These are phyloP conservation scores for Nyctalus aviator DNA, from an alignment of 2,797 vertebrate genomes.

Conservation along the genomic window DNA sequence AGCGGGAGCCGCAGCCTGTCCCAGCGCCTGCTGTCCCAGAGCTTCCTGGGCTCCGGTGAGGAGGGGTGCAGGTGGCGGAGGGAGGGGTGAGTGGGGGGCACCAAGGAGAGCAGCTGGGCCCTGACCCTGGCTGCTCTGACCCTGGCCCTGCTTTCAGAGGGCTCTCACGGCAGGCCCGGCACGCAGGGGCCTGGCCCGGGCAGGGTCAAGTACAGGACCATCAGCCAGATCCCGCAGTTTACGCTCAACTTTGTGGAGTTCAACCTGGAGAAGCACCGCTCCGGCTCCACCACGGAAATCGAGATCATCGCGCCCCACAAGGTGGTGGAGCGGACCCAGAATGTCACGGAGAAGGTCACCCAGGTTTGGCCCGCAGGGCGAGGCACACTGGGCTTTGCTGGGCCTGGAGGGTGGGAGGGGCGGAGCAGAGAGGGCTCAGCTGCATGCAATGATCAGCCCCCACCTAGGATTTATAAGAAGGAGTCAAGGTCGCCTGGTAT, in stretches of 20 bases:
- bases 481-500: background rate
- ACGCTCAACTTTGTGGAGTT: slow-evolving; percentile 94
- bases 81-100: accelerated
- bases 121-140: slow-evolving; percentile 51
- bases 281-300: slow-evolving; percentile 95
- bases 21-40: slow-evolving; percentile 91
- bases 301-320: slow-evolving; percentile 99
- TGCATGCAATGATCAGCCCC: background rate
- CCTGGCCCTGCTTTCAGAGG: slow-evolving; percentile 84
- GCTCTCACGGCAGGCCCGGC: slow-evolving; percentile 90
- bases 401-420: background rate
- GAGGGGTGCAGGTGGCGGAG: accelerated
- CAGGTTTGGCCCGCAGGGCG: slow-evolving; percentile 88
- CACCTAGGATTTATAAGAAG: background rate
- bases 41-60: slow-evolving; percentile 90
- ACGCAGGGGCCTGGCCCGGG: slow-evolving; percentile 93
- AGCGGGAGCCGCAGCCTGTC: slow-evolving; percentile 89
- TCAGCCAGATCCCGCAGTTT: slow-evolving; percentile 96
- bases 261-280: slow-evolving; percentile 93
- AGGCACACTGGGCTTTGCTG: background rate
- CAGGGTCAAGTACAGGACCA: slow-evolving; percentile 93
- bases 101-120: too few relatives aligned
- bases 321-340: slow-evolving; percentile 96
- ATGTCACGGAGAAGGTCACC: slow-evolving; percentile 98
- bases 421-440: background rate